Conservation (phyloP, 2,797 vertebrate species). For the Myripristis jacobus region DNA sequence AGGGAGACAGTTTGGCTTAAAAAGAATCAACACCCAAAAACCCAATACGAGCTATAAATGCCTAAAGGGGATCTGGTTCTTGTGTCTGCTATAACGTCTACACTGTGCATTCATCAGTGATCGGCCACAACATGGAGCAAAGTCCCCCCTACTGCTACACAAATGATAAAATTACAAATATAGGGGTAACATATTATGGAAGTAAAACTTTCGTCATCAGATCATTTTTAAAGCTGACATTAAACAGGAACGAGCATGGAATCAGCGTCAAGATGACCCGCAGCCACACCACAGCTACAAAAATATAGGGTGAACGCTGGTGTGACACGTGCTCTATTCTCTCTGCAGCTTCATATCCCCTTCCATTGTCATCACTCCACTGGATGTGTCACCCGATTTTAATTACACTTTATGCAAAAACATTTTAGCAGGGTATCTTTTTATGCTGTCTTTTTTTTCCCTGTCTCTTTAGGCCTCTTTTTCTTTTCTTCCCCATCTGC, state of each 20-base stretch:
- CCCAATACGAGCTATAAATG: constrained; percentile 39
- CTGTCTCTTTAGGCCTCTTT: constrained; percentile 34
- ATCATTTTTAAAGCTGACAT: constrained; percentile 12
- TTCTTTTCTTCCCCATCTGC: constrained; percentile 44
- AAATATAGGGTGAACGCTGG: constrained; percentile 3
- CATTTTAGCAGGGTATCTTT: constrained; percentile 64
- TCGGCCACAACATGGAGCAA: constrained; percentile 16
- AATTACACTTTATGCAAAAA: constrained; percentile 87
- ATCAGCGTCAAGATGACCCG: constrained; percentile 17
- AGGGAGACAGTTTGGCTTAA: constrained; percentile 58
- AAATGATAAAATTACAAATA: neutral
- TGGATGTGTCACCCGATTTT: constrained; percentile 81
- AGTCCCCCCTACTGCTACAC: neutral
- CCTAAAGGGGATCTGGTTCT: constrained; percentile 55
- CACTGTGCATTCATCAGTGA: constrained; percentile 8
- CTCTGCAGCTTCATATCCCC: constrained; percentile 45
- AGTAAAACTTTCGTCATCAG: too few species aligned
- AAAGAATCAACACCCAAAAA: constrained; percentile 37
- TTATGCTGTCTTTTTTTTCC: constrained; percentile 34
- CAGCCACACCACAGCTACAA: neutral
- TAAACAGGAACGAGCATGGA: neutral
- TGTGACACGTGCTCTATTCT: constrained; percentile 48
- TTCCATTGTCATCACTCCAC: constrained; percentile 75
- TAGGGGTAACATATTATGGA: neutral
- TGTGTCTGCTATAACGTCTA: constrained; percentile 40